Base-by-base conservation (phyloP, 2,888 invertebrate species). In the Xanthostigma xanthostigma region DNA sequence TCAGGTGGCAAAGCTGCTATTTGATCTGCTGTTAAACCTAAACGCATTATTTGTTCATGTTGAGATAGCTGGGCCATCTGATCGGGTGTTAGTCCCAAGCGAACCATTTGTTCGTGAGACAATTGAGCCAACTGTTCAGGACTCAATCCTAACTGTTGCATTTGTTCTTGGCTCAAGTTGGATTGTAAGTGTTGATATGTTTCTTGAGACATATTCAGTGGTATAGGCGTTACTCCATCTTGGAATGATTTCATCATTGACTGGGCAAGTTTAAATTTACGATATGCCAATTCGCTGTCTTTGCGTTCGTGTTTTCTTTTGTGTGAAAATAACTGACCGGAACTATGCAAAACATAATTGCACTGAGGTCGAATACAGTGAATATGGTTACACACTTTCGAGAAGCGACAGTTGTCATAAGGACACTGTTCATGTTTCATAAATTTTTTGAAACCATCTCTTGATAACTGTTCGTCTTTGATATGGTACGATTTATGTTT, bases 401-500 rank as follows among this genome's bases (percentile, higher is more conserved):
- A 94, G 68, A 94, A 96, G 49, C 92, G 79, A 64, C 97, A 97
- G 57, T 83, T 84, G 37, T 87, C 81, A 69, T 89, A 96, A 0
- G 87, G 85, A 59, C 97, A 97, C 1, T 81, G 77, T 62, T 97
- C 96, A 57, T 92, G 92, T 68, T 97, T 97, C 81, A 96, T 89
- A 68, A 94, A 97, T 67, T 97, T 97, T 69, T 95, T 96, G 73
- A 97, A 97, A 13, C 96, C 96, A 64, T 97, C 96, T 53, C 90
- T 81, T 39, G 89, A 86, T 43, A 97, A 72, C 55, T 95, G 92
- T 63, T 94, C 93, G 69, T 97, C 96, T 69, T 95, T 95, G 62
- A 95, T 88, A 68, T 97, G 97, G 64, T 96, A 96, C 2, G 93
- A 87, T 68, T 96, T 97, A 75, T 97, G 97, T 71, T 97, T 97